Percentiles rank a stretch among this genome's conserved stretches.
These are phyloP conservation scores for Taenaris catops DNA, from an alignment of 2,888 invertebrate genomes.

Conservation along the genomic window DNA sequence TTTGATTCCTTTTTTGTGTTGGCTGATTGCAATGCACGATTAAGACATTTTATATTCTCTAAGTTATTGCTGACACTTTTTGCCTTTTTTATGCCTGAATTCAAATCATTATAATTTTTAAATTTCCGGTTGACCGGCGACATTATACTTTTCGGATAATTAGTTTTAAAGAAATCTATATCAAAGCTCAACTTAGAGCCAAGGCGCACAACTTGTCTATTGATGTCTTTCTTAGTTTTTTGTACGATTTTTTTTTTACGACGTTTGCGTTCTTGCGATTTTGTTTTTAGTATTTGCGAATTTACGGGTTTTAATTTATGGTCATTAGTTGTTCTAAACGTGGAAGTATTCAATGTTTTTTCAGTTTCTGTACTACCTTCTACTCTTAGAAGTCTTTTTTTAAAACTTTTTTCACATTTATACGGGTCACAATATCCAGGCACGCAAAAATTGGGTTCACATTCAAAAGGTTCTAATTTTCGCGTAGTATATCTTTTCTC, in stretches of 20 bases:
- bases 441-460: not conserved
- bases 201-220: conserved; percentile 24
- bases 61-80: not conserved
- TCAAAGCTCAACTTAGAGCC: conserved; percentile 28
- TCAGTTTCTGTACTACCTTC: conserved; percentile 10
- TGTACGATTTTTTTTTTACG: not conserved
- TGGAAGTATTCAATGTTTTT: conserved; percentile 6
- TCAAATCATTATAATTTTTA: conserved; percentile 1
- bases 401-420: conserved; percentile 17
- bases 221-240: not conserved
- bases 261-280: not conserved
- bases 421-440: conserved; percentile 4
- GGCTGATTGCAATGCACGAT: conserved; percentile 5
- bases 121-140: too few relatives aligned
- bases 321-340: conserved; percentile 1
- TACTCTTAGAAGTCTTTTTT: conserved; percentile 8
- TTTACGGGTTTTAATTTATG: conserved; percentile 8
- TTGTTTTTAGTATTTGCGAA: conserved; percentile 13
- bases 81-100: not conserved
- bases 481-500: not conserved
- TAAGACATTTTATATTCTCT: not conserved
- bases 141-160: not conserved
- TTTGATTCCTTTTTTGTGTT: conserved; percentile 19
- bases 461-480: conserved; percentile 1
- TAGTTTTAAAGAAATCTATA: conserved; percentile 28